Percentiles rank a stretch among this genome's conserved stretches.
phyloP scores from a whole-genome alignment of 2,113 vertebrate genomes.

The Thalassarche chlororhynchos region DNA sequence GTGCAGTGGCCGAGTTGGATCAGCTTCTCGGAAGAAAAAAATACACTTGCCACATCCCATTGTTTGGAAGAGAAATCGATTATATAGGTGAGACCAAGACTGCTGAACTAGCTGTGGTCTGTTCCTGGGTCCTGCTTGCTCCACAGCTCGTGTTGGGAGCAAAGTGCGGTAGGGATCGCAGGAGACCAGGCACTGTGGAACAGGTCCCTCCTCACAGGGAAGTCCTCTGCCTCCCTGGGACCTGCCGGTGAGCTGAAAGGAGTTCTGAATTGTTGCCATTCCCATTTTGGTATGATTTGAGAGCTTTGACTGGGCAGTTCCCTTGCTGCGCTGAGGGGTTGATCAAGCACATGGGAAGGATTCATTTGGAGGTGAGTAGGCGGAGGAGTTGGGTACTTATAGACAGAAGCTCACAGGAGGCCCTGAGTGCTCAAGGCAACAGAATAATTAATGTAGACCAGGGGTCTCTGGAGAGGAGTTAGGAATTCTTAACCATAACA shows the following conservation, averaged over 20 bases:
- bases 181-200: neutral
- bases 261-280: neutral
- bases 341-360: neutral
- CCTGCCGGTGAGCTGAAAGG: neutral
- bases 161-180: neutral
- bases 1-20: neutral
- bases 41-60: neutral
- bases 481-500: constrained; percentile 74
- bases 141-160: neutral
- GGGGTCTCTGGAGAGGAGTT: constrained; percentile 73
- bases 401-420: constrained; percentile 44
- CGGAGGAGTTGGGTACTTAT: constrained; percentile 10
- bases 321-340: neutral
- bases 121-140: neutral
- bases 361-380: constrained; percentile 31
- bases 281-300: neutral
- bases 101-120: neutral
- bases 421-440: constrained; percentile 73
- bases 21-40: neutral
- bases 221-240: neutral
- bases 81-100: neutral
- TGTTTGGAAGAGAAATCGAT: neutral
- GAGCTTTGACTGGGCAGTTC: neutral
- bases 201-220: neutral
- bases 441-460: constrained; percentile 83